Conservation (phyloP, 2,888 invertebrate species). For the Baronia brevicornis region DNA sequence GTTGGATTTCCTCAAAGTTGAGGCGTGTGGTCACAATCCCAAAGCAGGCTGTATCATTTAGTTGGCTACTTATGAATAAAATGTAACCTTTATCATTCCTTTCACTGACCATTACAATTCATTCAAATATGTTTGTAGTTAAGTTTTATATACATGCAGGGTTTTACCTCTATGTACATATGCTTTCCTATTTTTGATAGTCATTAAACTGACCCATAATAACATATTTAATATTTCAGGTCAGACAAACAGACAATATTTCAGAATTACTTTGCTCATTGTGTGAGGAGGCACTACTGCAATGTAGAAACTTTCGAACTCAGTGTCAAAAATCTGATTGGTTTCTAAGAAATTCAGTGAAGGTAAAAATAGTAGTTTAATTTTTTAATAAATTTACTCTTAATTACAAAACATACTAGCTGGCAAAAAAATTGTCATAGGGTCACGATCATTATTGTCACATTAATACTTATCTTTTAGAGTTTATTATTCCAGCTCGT, state of each 20-base stretch:
- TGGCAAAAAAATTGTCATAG: too few relatives aligned
- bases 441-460: too few relatives aligned
- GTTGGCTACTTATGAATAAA: too few relatives aligned
- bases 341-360: constrained; percentile 28
- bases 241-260: constrained; percentile 28
- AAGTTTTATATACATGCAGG: background rate
- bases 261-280: constrained; percentile 43
- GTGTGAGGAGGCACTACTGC: constrained; percentile 40
- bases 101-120: too few relatives aligned
- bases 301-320: constrained; percentile 32
- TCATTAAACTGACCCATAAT: background rate
- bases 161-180: background rate
- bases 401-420: too few relatives aligned
- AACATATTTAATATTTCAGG: constrained; percentile 35
- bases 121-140: background rate
- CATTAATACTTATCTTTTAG: too few relatives aligned
- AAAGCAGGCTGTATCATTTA: too few relatives aligned
- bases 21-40: too few relatives aligned
- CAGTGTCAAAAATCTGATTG: constrained; percentile 42
- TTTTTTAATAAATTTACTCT: too few relatives aligned
- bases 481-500: too few relatives aligned
- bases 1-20: too few relatives aligned
- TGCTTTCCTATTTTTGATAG: background rate
- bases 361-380: constrained; percentile 30
- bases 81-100: too few relatives aligned